A percentile compares a stretch with the other conserved stretches of the same genome.
phyloP scores from a whole-genome alignment of 2,797 vertebrate genomes.

The Graptemys geographica region DNA sequence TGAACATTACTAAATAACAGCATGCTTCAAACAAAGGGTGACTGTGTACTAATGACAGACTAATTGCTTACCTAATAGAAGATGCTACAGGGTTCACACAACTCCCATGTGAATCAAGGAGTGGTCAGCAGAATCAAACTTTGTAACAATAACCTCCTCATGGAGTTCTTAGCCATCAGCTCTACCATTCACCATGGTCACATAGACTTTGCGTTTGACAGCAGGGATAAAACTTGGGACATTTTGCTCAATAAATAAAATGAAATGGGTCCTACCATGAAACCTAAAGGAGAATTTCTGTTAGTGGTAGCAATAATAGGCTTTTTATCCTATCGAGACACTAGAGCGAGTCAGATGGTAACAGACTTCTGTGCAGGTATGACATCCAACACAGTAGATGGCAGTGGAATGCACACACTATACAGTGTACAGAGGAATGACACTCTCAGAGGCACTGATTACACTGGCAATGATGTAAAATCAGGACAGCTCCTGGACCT shows the following conservation, averaged over 20 bases:
- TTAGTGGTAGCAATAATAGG: neutral
- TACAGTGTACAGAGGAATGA: too few species aligned
- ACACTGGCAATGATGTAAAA: too few species aligned
- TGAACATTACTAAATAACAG: neutral
- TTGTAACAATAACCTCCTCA: neutral
- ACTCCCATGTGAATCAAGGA: neutral
- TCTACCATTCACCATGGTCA: neutral
- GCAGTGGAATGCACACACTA: neutral
- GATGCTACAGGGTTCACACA: neutral
- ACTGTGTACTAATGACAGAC: accelerated
- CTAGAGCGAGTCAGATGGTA: neutral
- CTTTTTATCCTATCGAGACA: neutral
- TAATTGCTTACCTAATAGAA: neutral
- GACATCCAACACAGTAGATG: neutral
- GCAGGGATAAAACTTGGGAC: neutral
- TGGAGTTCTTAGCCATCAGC: neutral
- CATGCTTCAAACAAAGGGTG: neutral
- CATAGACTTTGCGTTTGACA: neutral
- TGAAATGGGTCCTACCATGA: neutral
- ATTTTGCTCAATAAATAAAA: neutral
- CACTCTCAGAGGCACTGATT: too few species aligned
- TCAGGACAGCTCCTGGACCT: too few species aligned
- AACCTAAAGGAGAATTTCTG: neutral
- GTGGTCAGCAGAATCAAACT: neutral
- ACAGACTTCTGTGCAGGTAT: neutral